Base-by-base conservation (phyloP, 2,888 invertebrate species). In the Eurytoma adleriae region DNA sequence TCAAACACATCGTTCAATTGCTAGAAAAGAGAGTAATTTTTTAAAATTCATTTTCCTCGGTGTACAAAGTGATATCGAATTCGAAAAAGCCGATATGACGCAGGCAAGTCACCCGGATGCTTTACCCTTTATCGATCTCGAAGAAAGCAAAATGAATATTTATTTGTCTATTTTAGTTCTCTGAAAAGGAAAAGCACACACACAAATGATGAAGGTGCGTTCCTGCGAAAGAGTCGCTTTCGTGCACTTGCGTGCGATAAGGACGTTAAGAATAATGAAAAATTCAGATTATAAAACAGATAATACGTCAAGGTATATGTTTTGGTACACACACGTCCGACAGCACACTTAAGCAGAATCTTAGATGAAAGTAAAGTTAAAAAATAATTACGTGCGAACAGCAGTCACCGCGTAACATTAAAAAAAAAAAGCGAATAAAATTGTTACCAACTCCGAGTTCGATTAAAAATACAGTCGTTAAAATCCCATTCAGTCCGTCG, bases 111-210 rank as follows among this genome's bases (percentile, higher is more conserved):
- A 12, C n/a, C 10, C n/a, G 30, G 14, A 64, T 24, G 2, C 56
- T 66, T 40, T 30, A 10, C 18, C 16, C 30, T 64, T 56, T 56
- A 64, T 68, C 59, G 67, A 75, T 67, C 20, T 50, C 14, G 13
- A 24, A 24, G n/a, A 27, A 61, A 61, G 52, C 16, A n/a, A 72
- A 67, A 67, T 78, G 67, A 78, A 72, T 78, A 73, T 78, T 78
- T 73, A 73, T 73, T 54, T 18, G 40, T 68, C 68, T 62, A 68
- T 73, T 62, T 59, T 24, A 61, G 67, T n/a, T 59, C 52, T 48
- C 27, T 57, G 57, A 57, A 48, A 16, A 57, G 64, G 20, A 27
- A 48, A 66, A 57, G 52, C 40, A 12, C 40, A 48, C n/a, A 66
- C 66, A 59, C 3, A 20, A 18, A 20, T 14, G 57, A 2, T 7